Evolutionary conservation across 37 sponge, comb jelly and placozoan genomes (phyloP), one percentile per base, ranked within the genome.

Genomic region (Theonella swinhoei): DNA sequence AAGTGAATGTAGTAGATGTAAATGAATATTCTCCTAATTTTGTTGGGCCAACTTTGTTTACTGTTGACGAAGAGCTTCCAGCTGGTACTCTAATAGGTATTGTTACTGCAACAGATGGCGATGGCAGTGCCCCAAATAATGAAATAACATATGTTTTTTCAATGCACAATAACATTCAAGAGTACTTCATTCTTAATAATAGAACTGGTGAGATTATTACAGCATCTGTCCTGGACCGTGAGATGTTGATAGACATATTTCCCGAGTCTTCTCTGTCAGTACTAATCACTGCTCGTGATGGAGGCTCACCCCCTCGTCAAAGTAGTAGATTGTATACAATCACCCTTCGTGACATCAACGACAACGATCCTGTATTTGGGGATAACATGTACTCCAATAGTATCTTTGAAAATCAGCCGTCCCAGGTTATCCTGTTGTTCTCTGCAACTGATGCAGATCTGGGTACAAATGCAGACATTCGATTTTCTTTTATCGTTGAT

Each of bases 11-110:
- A 23, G 23, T 86, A 25, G 89, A 96, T 39, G 93, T 83, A 58
- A 96, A 96, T 71, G 94, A 96, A 29, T 88, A 80, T 39, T 1
- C 82, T 3, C 97, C 97, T 22, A 25, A 40, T 0, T 86, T 96
- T 39, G 17, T 29, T 17, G 83, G 60, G 1, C 41, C 80, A 28
- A 36, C 40, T 54, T 17, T 26, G 4, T 87, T 91, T 31, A 20
- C 40, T 23, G 28, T 94, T 32, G 31, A 54, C 0, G 91, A 87
- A 34, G 94, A 93, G 39, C 78, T 65, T 4, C 47, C 61, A 40
- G 78, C 31, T 19, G 77, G 70, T 39, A 80, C 69, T 7, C 1
- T 58, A 8, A 76, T 89, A 5, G 91, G 87, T 1, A 25, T 28
- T 3, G 91, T 89, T 34, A 70, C 1, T 41, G 94, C 85, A 1